phyloP scores from a whole-genome alignment of 2,113 vertebrate species.

The Oenanthe melanoleuca region DNA sequence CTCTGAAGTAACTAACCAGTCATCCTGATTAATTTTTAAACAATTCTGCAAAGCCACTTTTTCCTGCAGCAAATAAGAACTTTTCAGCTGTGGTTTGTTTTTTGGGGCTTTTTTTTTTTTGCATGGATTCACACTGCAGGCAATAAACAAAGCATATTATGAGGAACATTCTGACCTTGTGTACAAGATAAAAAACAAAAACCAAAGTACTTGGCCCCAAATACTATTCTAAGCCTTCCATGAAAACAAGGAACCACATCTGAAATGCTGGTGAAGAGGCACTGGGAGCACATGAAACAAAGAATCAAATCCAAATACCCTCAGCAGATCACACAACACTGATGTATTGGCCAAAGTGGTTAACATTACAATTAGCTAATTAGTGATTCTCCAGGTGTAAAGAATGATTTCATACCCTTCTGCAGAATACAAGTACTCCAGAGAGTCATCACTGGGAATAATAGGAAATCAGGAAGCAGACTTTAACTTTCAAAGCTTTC shows the following conservation, averaged over 20 bases:
- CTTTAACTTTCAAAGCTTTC: constrained; percentile 6
- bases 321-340: not conserved
- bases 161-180: not conserved
- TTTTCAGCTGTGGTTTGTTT: not conserved
- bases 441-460: not conserved
- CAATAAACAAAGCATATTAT: not conserved
- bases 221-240: not conserved
- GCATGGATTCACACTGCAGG: not conserved
- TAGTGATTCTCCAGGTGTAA: not conserved
- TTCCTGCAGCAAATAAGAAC: not conserved
- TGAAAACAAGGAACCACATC: not conserved
- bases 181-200: not conserved
- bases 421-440: not conserved
- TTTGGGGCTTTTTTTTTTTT: not conserved
- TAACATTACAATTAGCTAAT: not conserved
- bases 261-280: not conserved
- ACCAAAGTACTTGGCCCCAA: not conserved
- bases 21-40: not conserved
- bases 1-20: not conserved
- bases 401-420: not conserved
- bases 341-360: not conserved
- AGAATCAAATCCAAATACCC: not conserved
- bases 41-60: not conserved
- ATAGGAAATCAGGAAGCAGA: not conserved
- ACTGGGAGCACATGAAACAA: not conserved